Evolutionary conservation across 2,888 invertebrate genomes (phyloP).

Genomic region (Bruchidius siliquastri): DNA sequence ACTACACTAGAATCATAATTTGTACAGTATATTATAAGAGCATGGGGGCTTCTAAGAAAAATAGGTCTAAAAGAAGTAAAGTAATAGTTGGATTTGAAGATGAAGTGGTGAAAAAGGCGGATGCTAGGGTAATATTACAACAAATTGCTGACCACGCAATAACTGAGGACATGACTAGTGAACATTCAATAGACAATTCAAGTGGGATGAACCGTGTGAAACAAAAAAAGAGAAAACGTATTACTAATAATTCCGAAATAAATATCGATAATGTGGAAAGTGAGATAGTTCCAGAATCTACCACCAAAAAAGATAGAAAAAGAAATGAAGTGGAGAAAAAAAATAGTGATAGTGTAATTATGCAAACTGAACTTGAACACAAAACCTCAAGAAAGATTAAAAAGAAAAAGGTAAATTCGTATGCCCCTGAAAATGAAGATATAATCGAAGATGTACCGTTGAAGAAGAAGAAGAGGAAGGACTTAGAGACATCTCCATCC

Average conservation of each 20-base stretch:
- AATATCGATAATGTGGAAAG: background rate
- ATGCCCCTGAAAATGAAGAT: background rate
- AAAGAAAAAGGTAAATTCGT: constrained; percentile 4
- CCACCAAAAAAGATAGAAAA: background rate
- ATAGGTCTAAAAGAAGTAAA: constrained; percentile 14
- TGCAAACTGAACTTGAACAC: constrained; percentile 2
- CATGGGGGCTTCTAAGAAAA: constrained; percentile 2
- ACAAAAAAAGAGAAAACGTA: background rate
- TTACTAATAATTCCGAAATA: constrained; percentile 1
- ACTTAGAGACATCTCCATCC: background rate
- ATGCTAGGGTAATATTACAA: constrained; percentile 7
- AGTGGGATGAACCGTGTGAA: background rate
- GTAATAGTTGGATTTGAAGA: constrained; percentile 22
- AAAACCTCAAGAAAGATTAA: background rate
- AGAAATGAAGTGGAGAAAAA: background rate
- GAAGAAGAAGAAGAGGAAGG: constrained; percentile 7
- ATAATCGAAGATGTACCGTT: constrained; percentile 1
- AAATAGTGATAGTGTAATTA: background rate
- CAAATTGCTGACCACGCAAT: constrained; percentile 1
- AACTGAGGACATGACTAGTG: constrained; percentile 5
- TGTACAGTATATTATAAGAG: background rate
- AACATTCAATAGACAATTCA: background rate
- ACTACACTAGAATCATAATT: no score
- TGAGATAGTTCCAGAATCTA: background rate
- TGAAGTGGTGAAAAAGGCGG: constrained; percentile 23